These are phyloP conservation scores for Zelleria hepariella DNA, from an alignment of 2,888 invertebrate genomes.

Conservation along the genomic window DNA sequence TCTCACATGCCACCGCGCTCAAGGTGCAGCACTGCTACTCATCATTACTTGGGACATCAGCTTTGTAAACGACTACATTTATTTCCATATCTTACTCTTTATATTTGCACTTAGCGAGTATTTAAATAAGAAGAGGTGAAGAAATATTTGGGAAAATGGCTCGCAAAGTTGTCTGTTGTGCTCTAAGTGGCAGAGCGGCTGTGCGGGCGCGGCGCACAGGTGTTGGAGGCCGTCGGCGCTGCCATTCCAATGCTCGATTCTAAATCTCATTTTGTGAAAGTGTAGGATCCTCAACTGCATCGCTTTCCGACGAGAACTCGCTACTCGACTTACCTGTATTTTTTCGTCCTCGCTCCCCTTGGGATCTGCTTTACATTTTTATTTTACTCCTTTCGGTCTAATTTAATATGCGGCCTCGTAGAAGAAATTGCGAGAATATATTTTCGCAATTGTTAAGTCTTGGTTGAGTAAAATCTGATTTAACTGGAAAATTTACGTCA, in stretches of 20 bases:
- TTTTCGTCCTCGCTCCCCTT: slow-evolving; percentile 37
- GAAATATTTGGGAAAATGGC: background rate
- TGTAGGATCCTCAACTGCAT: slow-evolving; percentile 31
- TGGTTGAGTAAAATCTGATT: slow-evolving; percentile 40
- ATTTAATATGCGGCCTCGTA: slow-evolving; percentile 57
- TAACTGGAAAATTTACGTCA: slow-evolving; percentile 30
- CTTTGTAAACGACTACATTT: too few relatives aligned
- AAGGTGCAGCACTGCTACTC: background rate
- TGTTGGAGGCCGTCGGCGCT: background rate
- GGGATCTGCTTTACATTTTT: slow-evolving; percentile 55
- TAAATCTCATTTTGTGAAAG: slow-evolving; percentile 43
- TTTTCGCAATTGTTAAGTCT: slow-evolving; percentile 50
- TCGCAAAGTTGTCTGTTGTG: slow-evolving; percentile 1
- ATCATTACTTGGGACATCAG: too few relatives aligned
- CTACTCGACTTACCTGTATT: slow-evolving; percentile 23
- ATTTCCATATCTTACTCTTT: too few relatives aligned
- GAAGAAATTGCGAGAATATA: slow-evolving; percentile 52
- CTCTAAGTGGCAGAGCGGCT: background rate
- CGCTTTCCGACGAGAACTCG: slow-evolving; percentile 27
- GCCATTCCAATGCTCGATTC: slow-evolving; percentile 20
- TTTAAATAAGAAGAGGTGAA: background rate
- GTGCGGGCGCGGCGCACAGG: background rate
- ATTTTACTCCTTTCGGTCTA: slow-evolving; percentile 58
- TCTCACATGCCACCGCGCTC: background rate
- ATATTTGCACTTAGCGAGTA: background rate